phyloP scores from a whole-genome alignment of 37 sponge, comb jelly and placozoan species.

The Haliclona indistincta region DNA sequence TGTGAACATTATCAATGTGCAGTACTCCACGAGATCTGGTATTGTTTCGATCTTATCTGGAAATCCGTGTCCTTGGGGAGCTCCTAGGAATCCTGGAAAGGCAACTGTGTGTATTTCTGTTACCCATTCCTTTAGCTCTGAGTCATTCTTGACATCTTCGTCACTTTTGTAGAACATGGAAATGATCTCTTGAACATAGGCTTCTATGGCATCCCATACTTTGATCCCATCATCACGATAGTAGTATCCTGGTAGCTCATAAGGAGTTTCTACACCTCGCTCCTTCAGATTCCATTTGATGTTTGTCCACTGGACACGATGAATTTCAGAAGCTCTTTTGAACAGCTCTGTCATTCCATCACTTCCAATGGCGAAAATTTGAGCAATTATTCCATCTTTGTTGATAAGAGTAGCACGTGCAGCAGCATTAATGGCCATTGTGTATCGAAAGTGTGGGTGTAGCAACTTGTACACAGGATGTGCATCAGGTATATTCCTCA shows the following conservation, averaged over 20 bases:
- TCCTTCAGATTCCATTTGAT: conserved; percentile 25
- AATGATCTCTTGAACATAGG: conserved; percentile 30
- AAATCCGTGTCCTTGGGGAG: conserved; percentile 25
- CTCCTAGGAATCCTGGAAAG: conserved; percentile 19
- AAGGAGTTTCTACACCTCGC: conserved; percentile 61
- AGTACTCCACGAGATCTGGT: conserved; percentile 40
- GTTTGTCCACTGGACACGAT: conserved; percentile 16
- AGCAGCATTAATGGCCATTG: conserved; percentile 58
- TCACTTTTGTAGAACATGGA: conserved; percentile 42
- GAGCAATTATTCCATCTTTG: conserved; percentile 49
- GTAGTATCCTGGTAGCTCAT: conserved; percentile 59
- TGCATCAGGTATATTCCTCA: conserved; percentile 55
- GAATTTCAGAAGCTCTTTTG: conserved; percentile 8
- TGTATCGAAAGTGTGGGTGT: conserved; percentile 51
- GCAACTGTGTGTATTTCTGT: conserved; percentile 25
- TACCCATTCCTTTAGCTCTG: conserved; percentile 40
- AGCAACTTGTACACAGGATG: conserved; percentile 78
- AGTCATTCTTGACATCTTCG: conserved; percentile 45
- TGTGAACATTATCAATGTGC: conserved; percentile 71
- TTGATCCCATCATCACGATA: conserved; percentile 80
- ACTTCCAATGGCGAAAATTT: conserved; percentile 54
- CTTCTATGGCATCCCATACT: conserved; percentile 54
- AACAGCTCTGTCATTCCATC: conserved; percentile 19
- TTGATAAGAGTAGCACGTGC: conserved; percentile 35
- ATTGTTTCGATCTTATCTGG: conserved; percentile 31